These are phyloP conservation scores for Ormyrus labotus DNA, from an alignment of 2,888 invertebrate genomes.

Conservation along the genomic window DNA sequence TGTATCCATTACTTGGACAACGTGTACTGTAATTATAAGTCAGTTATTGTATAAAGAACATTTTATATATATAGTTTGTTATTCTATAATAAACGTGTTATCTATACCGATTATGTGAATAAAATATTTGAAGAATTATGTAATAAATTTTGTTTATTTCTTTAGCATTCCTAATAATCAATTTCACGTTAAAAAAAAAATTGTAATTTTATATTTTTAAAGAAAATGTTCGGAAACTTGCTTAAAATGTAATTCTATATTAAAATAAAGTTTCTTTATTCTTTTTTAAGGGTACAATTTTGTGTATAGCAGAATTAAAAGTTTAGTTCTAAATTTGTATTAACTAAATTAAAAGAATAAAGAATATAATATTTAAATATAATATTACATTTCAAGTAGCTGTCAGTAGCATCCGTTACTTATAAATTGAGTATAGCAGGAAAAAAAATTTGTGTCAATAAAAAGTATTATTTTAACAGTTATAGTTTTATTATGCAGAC, in stretches of 20 bases:
- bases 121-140: slow-evolving; percentile 51
- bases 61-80: slow-evolving; percentile 56
- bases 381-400: too few relatives aligned
- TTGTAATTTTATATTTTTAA: not conserved
- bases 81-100: slow-evolving; percentile 53
- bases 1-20: slow-evolving; percentile 39
- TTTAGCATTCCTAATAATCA: not conserved
- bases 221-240: too few relatives aligned
- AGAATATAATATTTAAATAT: too few relatives aligned
- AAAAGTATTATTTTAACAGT: slow-evolving; percentile 48
- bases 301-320: too few relatives aligned
- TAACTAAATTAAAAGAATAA: too few relatives aligned
- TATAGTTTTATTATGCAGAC: slow-evolving; percentile 56
- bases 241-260: too few relatives aligned
- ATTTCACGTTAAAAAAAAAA: not conserved
- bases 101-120: slow-evolving; percentile 56
- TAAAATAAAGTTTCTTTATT: too few relatives aligned
- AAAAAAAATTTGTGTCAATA: not conserved
- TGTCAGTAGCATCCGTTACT: too few relatives aligned
- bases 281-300: too few relatives aligned
- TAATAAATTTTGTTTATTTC: not conserved
- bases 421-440: too few relatives aligned
- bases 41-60: slow-evolving; percentile 53
- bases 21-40: slow-evolving; percentile 41
- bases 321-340: too few relatives aligned